Evolutionary conservation across 2,113 vertebrate genomes (phyloP).

Genomic region (Ploceus nigricollis): DNA sequence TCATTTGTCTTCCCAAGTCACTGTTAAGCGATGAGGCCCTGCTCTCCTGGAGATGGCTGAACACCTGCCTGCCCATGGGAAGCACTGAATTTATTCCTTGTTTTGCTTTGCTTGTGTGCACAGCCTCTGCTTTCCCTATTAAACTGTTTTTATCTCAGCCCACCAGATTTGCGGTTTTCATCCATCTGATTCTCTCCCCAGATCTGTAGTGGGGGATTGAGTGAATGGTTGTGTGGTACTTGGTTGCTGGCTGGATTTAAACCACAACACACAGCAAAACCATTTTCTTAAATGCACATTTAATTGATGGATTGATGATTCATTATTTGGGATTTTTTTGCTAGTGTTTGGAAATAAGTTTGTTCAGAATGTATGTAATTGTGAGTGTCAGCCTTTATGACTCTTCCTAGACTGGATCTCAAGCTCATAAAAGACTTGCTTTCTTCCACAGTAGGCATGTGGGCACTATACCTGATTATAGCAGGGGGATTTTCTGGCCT

Average conservation of each 20-base stretch:
- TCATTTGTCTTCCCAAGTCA: background rate
- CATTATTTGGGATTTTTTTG: background rate
- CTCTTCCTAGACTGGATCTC: background rate
- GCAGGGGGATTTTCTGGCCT: background rate
- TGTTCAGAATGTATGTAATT: background rate
- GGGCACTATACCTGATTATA: background rate
- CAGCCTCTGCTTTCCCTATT: background rate
- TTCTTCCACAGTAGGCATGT: background rate
- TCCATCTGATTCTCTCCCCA: background rate
- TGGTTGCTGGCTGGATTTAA: background rate
- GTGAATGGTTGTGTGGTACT: background rate
- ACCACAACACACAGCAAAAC: background rate
- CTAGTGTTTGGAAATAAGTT: background rate
- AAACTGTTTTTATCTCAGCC: background rate
- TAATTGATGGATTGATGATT: background rate
- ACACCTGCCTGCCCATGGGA: background rate
- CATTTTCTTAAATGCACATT: background rate
- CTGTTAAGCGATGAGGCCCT: rapidly evolving
- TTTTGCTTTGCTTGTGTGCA: background rate
- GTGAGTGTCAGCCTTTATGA: background rate
- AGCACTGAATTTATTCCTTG: background rate
- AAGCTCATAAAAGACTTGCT: background rate
- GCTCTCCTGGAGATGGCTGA: background rate
- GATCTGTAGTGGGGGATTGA: background rate
- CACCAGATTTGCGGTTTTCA: background rate